phyloP scores from a whole-genome alignment of 2,797 vertebrate species.

The Manis javanica region DNA sequence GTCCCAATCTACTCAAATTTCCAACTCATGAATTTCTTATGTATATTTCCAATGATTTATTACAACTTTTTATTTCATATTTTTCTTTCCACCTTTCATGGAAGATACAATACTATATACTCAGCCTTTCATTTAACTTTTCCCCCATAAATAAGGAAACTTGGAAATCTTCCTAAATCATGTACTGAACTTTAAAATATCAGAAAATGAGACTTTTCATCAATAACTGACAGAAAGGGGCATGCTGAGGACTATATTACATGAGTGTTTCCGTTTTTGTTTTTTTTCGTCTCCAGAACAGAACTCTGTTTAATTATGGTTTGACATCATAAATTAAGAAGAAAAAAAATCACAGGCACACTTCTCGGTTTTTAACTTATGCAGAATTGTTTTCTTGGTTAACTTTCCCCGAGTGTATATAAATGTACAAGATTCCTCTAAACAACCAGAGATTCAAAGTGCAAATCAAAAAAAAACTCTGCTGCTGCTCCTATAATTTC shows the following conservation, averaged over 20 bases:
- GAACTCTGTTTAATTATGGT: background rate
- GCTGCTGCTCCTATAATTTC: background rate
- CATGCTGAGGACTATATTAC: accelerated
- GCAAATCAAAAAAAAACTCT: background rate
- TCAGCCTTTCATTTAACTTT: background rate
- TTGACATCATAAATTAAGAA: background rate
- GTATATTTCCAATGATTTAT: background rate
- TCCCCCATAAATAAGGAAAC: background rate
- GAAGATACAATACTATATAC: background rate
- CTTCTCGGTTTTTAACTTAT: background rate
- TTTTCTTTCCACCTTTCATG: background rate
- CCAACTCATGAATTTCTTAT: background rate
- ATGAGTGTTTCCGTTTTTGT: background rate
- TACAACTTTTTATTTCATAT: constrained; percentile 1
- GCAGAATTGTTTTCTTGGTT: background rate
- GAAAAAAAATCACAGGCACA: background rate
- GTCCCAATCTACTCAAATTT: background rate
- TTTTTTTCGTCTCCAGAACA: background rate
- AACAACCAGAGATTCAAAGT: background rate
- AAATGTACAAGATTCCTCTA: background rate
- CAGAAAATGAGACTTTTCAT: background rate
- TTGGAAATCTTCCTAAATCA: background rate
- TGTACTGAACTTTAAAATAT: background rate
- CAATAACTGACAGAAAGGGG: background rate
- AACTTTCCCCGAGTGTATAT: background rate